Base-by-base conservation (phyloP, 2,888 invertebrate genomes). In the Synanthedon andrenaeformis region DNA sequence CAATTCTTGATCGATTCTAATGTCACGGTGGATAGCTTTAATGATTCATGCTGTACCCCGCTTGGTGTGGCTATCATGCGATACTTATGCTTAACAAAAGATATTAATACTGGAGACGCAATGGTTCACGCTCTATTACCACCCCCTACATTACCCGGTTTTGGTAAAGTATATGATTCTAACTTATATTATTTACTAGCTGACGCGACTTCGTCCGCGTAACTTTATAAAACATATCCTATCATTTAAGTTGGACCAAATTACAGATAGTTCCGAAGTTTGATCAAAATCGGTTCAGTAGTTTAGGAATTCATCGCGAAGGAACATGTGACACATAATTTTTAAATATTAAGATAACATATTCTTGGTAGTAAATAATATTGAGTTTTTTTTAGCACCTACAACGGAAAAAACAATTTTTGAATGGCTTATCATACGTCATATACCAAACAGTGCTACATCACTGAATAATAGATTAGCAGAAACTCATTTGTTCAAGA, bases 11-110 rank as follows among this genome's bases (percentile, higher is more conserved):
- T 83, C 1, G 85, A 89, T 61, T 84, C 88, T 51, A 90, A 90
- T 0, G 89, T 88, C 1, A 74, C 82, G 49, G 60, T 90, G 2
- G 78, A 90, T 59, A 69, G 70, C 49, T 75, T 69, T 52, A 90
- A 90, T 59, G 90, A 91, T 58, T 87, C 88, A 48, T 89, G 90
- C 54, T 77, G 89, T 59, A 89, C 89, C 3, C 81, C 90, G 1
- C 73, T 90, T 4, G 76, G 72, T 11, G 60, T 89, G 4, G 76
- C 81, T 45, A 60, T 90, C 4, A 60, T 89, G 49, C 69, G 79
- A 54, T 88, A 79, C 54, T 61, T 77, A 11, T 79, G 85, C 51
- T 56, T 64, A 5, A 61, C 62, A 28, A 66, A 61, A 13, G 72
- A 74, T 42, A 66, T 85, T 45, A 23, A 5, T 23, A 52, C 71